phyloP scores from a whole-genome alignment of 2,113 vertebrate species.

The Azemiops feae region DNA sequence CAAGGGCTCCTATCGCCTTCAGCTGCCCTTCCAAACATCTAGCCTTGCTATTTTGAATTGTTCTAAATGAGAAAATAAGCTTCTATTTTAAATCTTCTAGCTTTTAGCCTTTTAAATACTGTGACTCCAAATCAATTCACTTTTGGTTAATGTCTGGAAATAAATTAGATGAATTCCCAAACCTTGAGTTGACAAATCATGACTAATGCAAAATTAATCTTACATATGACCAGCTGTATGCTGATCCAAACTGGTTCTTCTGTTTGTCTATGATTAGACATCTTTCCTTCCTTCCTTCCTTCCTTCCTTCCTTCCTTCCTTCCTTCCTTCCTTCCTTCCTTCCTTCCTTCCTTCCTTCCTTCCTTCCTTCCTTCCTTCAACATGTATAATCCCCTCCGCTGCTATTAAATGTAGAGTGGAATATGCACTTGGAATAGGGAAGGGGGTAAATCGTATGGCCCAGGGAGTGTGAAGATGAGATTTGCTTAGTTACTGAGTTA shows the following conservation, averaged over 20 bases:
- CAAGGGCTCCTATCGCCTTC: background rate
- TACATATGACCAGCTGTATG: constrained; percentile 40
- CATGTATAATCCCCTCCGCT: background rate
- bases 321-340: background rate
- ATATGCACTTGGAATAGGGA: constrained; percentile 45
- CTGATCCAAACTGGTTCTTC: constrained; percentile 3
- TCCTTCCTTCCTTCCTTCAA: background rate
- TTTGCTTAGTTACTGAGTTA: constrained; percentile 70
- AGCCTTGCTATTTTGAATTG: background rate
- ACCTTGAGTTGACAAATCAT: constrained; percentile 46
- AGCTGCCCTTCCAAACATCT: background rate
- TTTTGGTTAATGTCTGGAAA: background rate
- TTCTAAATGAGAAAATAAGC: background rate
- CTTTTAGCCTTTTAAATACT: background rate
- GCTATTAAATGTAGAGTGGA: constrained; percentile 50
- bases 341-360: background rate
- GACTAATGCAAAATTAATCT: constrained; percentile 35
- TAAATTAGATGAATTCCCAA: background rate
- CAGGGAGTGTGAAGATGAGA: constrained; percentile 66
- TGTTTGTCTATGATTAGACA: background rate
- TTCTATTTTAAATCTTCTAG: background rate
- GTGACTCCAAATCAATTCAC: constrained; percentile 17
- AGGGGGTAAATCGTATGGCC: constrained; percentile 55
- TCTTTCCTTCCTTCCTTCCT: background rate
- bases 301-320: background rate